Evolutionary conservation across 1,140 invertebrate genomes (phyloP).

Genomic region (Drosophila rhopaloa): DNA sequence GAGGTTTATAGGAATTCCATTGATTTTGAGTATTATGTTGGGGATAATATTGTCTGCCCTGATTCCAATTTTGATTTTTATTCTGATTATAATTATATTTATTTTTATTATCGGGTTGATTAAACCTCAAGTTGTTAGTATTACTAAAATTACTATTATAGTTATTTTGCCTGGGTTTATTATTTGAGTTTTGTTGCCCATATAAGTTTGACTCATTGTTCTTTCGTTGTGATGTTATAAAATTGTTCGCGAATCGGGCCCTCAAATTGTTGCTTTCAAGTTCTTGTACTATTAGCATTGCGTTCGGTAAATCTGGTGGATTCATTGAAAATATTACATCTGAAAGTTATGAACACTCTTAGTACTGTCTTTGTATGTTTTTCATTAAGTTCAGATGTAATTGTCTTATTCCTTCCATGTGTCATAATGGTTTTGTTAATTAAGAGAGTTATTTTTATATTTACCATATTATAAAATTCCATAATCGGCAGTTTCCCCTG

Average conservation of each 20-base stretch:
- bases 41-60: background rate
- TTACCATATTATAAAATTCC: background rate
- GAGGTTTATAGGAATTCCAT: background rate
- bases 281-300: slow-evolving; percentile 2
- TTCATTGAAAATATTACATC: slow-evolving; percentile 9
- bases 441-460: background rate
- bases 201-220: background rate
- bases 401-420: background rate
- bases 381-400: background rate
- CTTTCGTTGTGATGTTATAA: background rate
- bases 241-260: background rate
- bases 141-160: background rate
- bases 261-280: background rate
- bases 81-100: background rate
- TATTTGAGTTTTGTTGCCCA: background rate
- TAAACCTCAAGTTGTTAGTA: background rate
- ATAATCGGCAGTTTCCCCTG: background rate
- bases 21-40: too few relatives aligned
- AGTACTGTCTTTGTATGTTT: slow-evolving; percentile 1
- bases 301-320: slow-evolving; percentile 4
- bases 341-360: slow-evolving; percentile 1
- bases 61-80: background rate
- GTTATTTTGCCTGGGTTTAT: background rate
- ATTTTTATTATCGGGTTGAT: too few relatives aligned
- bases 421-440: slow-evolving; percentile 5